phyloP scores from a whole-genome alignment of 2,113 vertebrate genomes.

The Polyodon spathula region DNA sequence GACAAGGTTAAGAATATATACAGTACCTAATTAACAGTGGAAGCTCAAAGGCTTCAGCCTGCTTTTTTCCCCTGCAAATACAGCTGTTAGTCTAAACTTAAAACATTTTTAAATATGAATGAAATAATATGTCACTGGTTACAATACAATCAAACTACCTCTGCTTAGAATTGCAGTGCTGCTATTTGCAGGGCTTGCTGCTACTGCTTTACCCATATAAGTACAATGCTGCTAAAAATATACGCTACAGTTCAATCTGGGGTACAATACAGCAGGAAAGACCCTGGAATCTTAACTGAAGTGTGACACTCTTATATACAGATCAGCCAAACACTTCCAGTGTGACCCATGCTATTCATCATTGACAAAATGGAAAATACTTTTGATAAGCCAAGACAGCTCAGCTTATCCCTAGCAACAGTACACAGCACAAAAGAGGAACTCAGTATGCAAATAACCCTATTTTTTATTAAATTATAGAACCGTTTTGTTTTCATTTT shows the following conservation, averaged over 20 bases:
- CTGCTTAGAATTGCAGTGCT: too few relatives aligned
- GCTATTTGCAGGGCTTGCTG: too few relatives aligned
- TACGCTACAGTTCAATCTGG: background rate
- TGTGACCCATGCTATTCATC: slow-evolving; percentile 1
- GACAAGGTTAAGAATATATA: too few relatives aligned
- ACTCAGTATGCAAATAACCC: background rate
- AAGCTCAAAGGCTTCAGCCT: too few relatives aligned
- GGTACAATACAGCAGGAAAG: background rate
- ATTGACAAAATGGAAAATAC: slow-evolving; percentile 2
- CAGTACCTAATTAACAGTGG: too few relatives aligned
- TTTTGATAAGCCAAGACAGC: background rate
- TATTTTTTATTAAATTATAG: too few relatives aligned
- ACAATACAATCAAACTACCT: too few relatives aligned
- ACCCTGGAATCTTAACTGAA: background rate
- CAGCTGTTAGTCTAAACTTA: too few relatives aligned
- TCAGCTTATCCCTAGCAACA: background rate
- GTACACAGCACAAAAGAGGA: background rate
- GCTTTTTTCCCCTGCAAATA: too few relatives aligned
- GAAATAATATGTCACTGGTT: too few relatives aligned
- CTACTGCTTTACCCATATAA: background rate
- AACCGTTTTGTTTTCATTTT: too few relatives aligned
- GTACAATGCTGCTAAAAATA: background rate
- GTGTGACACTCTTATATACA: background rate
- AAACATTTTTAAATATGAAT: too few relatives aligned
- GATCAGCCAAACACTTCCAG: background rate